These are phyloP conservation scores for Micrastur ruficollis DNA, from an alignment of 2,797 vertebrate genomes.

Conservation along the genomic window DNA sequence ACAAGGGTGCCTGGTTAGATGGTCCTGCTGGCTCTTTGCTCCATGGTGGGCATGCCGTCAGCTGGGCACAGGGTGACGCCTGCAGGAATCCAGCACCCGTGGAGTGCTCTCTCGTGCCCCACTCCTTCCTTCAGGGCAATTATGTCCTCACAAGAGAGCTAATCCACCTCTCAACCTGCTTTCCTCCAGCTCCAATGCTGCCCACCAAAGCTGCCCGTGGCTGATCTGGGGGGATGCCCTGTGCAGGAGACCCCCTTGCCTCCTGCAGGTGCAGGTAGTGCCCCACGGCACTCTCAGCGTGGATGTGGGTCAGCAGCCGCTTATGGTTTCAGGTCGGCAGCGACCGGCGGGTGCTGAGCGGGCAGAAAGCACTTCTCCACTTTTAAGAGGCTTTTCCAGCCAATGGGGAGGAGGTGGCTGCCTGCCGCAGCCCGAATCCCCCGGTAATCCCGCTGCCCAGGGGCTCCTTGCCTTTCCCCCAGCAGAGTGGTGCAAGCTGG, in stretches of 20 bases:
- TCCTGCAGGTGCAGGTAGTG: not conserved
- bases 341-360: conserved; percentile 14
- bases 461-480: not conserved
- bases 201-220: not conserved
- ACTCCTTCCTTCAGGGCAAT: not conserved
- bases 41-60: not conserved
- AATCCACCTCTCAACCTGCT: not conserved
- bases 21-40: not conserved
- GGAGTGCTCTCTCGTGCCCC: rapidly evolving
- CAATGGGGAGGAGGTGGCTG: conserved; percentile 56
- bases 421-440: conserved; percentile 37
- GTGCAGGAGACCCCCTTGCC: not conserved
- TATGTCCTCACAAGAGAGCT: not conserved
- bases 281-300: not conserved
- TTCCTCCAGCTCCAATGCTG: not conserved
- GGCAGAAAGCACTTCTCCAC: conserved; percentile 60
- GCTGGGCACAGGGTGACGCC: not conserved
- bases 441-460: conserved; percentile 15
- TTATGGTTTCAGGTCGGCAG: conserved; percentile 48
- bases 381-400: conserved; percentile 71
- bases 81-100: not conserved
- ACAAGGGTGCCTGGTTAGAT: not conserved
- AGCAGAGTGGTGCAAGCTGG: not conserved
- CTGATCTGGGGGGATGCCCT: not conserved
- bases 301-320: conserved; percentile 48